These are phyloP conservation scores for Astatotilapia flaviijosephi DNA, from an alignment of 2,113 vertebrate species.

Conservation along the genomic window DNA sequence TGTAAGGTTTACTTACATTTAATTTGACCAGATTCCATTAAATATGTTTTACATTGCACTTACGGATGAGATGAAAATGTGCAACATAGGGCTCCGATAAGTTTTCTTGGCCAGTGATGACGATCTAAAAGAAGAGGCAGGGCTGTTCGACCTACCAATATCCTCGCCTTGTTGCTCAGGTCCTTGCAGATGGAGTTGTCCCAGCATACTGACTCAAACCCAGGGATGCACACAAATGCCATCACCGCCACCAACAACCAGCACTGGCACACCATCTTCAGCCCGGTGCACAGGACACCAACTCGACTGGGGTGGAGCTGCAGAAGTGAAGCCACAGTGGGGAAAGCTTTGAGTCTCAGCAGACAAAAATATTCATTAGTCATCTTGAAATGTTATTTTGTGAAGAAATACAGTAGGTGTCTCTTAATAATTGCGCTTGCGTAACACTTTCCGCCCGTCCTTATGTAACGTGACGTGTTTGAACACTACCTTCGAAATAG, in stretches of 20 bases:
- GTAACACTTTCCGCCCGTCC: neutral
- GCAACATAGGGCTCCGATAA: neutral
- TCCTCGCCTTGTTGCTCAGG: conserved; percentile 54
- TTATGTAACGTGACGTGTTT: neutral
- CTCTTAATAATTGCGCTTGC: conserved; percentile 13
- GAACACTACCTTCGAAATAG: neutral
- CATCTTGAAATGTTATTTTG: neutral
- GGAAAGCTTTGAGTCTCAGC: neutral
- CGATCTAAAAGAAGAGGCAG: neutral
- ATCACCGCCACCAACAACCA: conserved; percentile 63
- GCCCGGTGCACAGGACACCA: neutral
- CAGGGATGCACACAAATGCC: conserved; percentile 53
- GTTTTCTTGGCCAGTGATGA: neutral
- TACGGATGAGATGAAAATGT: neutral
- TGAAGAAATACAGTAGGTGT: neutral
- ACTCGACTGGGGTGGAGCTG: neutral
- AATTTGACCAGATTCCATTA: neutral
- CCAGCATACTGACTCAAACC: conserved; percentile 63
- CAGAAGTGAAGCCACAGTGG: neutral
- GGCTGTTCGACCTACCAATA: conserved; percentile 67
- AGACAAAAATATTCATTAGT: neutral
- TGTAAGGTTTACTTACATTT: neutral
- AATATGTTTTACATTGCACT: neutral
- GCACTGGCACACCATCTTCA: conserved; percentile 67
- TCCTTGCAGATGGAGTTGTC: conserved; percentile 69